Conservation (phyloP, 2,113 vertebrate genomes). For the Agelaius tricolor region DNA sequence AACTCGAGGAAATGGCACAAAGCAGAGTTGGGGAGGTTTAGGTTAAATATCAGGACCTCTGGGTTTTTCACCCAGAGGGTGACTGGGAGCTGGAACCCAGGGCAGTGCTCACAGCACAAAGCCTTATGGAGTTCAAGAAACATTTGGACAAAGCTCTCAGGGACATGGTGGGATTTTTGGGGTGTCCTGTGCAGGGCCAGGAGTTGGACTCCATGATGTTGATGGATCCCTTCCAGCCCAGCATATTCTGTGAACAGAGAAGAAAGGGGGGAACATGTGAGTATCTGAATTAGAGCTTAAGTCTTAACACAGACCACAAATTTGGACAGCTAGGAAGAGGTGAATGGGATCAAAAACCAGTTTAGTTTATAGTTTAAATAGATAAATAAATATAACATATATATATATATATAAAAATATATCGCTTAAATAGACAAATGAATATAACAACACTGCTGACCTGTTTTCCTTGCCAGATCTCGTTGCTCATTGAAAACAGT, state of each 20-base stretch:
- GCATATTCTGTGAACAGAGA: not conserved
- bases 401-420: not conserved
- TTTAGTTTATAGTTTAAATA: not conserved
- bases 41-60: not conserved
- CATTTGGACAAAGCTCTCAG: rapidly evolving
- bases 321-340: not conserved
- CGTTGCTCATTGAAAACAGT: not conserved
- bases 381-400: not conserved
- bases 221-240: not conserved
- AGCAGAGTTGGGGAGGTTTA: not conserved
- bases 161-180: not conserved
- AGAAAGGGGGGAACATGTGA: not conserved
- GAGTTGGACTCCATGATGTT: not conserved
- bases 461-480: not conserved
- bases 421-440: not conserved
- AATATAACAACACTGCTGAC: not conserved
- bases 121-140: not conserved
- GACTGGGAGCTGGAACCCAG: not conserved
- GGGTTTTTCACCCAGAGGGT: not conserved
- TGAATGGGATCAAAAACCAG: not conserved
- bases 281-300: not conserved
- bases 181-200: not conserved
- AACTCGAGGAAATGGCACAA: not conserved
- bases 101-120: not conserved
- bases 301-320: not conserved